Conservation (phyloP, 2,113 vertebrate genomes). For the Brachyhypopomus gauderio region DNA sequence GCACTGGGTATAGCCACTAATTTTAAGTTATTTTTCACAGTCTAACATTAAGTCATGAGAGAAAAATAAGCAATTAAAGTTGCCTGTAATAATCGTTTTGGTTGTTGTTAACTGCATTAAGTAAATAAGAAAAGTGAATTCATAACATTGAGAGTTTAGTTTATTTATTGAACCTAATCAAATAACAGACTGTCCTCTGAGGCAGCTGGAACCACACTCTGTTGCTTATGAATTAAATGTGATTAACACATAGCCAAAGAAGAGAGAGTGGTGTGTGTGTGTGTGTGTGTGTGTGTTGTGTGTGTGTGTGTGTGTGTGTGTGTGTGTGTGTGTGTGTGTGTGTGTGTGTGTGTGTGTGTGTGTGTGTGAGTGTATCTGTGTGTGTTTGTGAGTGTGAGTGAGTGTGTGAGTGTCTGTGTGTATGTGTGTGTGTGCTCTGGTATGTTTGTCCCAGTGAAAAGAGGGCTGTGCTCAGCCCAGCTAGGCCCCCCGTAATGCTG, state of each 20-base stretch:
- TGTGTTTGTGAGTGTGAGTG: background rate
- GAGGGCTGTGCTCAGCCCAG: conserved; percentile 72
- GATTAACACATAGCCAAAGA: background rate
- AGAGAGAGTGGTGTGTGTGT: background rate
- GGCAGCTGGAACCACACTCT: background rate
- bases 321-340: conserved; percentile 7
- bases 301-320: conserved; percentile 15
- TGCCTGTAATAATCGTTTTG: conserved; percentile 23
- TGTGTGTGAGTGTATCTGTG: background rate
- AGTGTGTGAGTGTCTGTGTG: conserved; percentile 30
- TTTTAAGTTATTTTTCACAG: background rate
- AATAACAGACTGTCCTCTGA: no score
- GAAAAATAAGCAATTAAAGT: background rate
- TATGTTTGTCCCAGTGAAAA: conserved; percentile 58
- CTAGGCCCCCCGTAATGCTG: conserved; percentile 74
- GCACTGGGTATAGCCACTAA: background rate
- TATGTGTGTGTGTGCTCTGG: conserved; percentile 7
- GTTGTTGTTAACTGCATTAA: background rate
- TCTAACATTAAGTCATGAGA: background rate
- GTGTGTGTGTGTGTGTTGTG: conserved; percentile 14
- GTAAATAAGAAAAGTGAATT: background rate
- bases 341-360: background rate
- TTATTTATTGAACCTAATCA: no score
- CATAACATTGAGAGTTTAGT: no score
- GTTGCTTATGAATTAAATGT: background rate